These are phyloP conservation scores for Zaprionus kolodkinae DNA, from an alignment of 1,140 invertebrate genomes.

Conservation along the genomic window DNA sequence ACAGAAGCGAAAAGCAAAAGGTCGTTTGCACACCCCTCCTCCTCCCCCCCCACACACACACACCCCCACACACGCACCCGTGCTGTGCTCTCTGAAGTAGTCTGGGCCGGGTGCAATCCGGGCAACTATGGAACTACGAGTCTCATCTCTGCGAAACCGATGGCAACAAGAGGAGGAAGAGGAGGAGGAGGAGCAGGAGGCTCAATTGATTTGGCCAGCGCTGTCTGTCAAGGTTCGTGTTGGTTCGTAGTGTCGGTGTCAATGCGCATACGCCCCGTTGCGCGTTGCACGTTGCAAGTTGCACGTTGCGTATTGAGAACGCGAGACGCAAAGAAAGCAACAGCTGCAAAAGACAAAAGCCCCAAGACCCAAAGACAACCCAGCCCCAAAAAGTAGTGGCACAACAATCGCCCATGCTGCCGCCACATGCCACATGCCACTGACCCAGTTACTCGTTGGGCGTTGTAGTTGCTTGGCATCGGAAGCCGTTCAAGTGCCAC, in stretches of 20 bases:
- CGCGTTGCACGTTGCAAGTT: background rate
- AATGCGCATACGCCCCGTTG: slow-evolving; percentile 65
- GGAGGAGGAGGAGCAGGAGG: slow-evolving; percentile 20
- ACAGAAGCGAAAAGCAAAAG: slow-evolving; percentile 20
- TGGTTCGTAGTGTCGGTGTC: slow-evolving; percentile 1
- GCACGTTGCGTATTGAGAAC: background rate
- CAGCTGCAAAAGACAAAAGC: slow-evolving; percentile 61
- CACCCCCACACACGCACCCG: background rate
- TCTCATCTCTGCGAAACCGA: background rate
- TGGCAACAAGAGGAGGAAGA: slow-evolving; percentile 22
- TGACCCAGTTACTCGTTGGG: slow-evolving; percentile 70
- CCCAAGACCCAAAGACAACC: slow-evolving; percentile 40
- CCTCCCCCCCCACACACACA: slow-evolving; percentile 1
- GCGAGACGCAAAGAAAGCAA: slow-evolving; percentile 19
- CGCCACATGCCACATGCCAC: slow-evolving; percentile 50
- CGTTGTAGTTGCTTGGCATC: slow-evolving; percentile 41
- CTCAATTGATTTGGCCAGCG: slow-evolving; percentile 38
- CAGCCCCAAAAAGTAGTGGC: slow-evolving; percentile 24
- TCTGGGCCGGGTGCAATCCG: slow-evolving; percentile 18
- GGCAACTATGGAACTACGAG: slow-evolving; percentile 2
- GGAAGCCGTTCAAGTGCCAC: slow-evolving; percentile 61
- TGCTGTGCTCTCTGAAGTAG: slow-evolving; percentile 11
- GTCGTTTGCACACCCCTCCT: slow-evolving; percentile 43
- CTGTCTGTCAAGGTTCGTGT: slow-evolving; percentile 60
- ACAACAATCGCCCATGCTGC: slow-evolving; percentile 51